Conservation (phyloP, 2,113 vertebrate genomes). For the Brienomyrus longianalis region DNA sequence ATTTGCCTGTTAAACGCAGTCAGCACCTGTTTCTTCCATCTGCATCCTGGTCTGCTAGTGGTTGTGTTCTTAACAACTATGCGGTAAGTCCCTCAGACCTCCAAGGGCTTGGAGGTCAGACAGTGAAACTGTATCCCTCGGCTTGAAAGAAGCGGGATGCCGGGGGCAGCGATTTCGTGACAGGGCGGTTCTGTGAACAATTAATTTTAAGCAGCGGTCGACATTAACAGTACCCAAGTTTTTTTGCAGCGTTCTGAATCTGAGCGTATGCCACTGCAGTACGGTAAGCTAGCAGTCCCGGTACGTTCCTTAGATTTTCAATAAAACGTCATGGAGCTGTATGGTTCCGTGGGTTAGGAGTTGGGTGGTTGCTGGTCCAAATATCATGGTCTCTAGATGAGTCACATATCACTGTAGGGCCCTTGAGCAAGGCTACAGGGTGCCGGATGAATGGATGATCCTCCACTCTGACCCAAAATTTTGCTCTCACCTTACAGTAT, state of each 20-base stretch:
- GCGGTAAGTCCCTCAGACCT: neutral
- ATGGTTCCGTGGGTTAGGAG: neutral
- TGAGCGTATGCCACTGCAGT: neutral
- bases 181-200: neutral
- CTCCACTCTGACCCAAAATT: neutral
- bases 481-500: neutral
- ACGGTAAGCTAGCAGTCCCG: neutral
- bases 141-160: neutral
- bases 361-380: neutral
- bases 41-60: neutral
- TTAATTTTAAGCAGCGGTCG: neutral
- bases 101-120: neutral
- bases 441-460: neutral
- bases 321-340: neutral
- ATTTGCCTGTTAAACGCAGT: neutral
- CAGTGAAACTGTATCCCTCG: neutral
- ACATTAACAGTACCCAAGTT: neutral
- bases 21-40: slow-evolving; percentile 5
- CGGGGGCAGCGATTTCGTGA: neutral
- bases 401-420: neutral
- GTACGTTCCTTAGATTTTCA: neutral
- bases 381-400: neutral
- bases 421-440: neutral
- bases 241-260: neutral
- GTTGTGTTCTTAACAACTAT: neutral